Base-by-base conservation (phyloP, 1,140 invertebrate species). In the Bombus confusus region DNA sequence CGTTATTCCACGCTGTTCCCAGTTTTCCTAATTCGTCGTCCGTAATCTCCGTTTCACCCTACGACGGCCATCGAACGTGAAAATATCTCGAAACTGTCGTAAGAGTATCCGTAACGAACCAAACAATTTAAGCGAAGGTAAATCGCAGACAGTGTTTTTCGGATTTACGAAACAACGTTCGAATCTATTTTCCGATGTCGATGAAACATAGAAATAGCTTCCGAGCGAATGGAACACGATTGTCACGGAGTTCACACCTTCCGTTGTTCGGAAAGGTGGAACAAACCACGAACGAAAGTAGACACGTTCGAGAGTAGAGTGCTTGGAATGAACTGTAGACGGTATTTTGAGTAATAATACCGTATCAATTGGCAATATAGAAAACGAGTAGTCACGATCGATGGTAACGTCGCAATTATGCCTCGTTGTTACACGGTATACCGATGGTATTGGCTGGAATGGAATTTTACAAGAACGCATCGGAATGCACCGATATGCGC, bases 381-480 rank as follows among this genome's bases (percentile, higher is more conserved):
- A 18, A 69, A 69, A 69, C 4, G 39, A 43, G 9, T 22, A 22
- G 31, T 9, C 6, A 25, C 43, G 25, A 41, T 71, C 41, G 39
- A 25, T 28, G 25, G 1, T 69, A 12, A 39, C 59, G n/a, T 43
- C 31, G 47, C 69, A 68, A 57, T 71, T 68, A 37, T 43, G 64
- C 22, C 22, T 52, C 37, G 57, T 37, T 57, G 78, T 52, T 68
- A 68, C 41, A 47, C 68, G 6, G 15, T 25, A 66, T 15, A 37
- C 4, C 64, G 47, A 72, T 15, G 47, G 18, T 59, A 22, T 10
- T 34, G 39, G 15, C n/a, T 15, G 52, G 57, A 82, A 34, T 57
- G 64, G 74, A 84, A 84, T 84, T 28, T 12, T 47, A 84, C 47
- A 34, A 71, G 81, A 83, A 76, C 28, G 59, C 62, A 76, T 64